Evolutionary conservation across 2,888 invertebrate genomes (phyloP), one percentile per base, ranked within the genome.

Genomic region (Tethea ocularis): DNA sequence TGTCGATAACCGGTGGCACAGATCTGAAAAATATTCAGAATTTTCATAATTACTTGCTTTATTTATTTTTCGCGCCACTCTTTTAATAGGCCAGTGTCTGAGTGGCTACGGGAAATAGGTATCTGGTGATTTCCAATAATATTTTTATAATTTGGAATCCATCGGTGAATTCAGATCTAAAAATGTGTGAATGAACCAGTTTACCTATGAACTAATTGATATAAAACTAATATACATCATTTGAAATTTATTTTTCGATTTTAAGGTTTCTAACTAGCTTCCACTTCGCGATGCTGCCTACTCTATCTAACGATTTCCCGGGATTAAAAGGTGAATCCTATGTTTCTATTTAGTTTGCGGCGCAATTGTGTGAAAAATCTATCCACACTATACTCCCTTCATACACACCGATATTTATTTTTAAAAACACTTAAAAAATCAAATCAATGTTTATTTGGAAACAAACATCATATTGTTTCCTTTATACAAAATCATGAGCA

Each of bases 1-100:
- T 83, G 89, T 84, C 84, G 83, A 82, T 87, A 88, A 87, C 87
- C 83, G 68, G 73, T 72, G 85, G 84, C 77, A 68, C 73, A 65
- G 68, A 63, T 72, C 68, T 71, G 65, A 64, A 69, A 68, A 71
- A 74, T 72, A 74, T 75, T 64, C 68, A 29, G 60, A 58, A 66
- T 68, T 62, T 59, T 61, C 64, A 62, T 69, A 60, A 71, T 69
- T 63, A 61, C 68, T 64, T 64, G 53, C 51, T 51, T 64, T 58
- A 58, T 65, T 60, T 58, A 64, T 33, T 61, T 61, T 52, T 58
- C 36, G 17, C 10, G 46, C 8, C 46, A 46, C 46, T 46, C 20
- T 46, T 46, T 17, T 41, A 41, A 17, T 46, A 46, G 20, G 20
- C 20, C 46, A 46, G 20, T 46, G 46, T 41, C 41, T 41, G 41